Base-by-base conservation (phyloP, 2,888 invertebrate genomes). In the Adela reaumurella region DNA sequence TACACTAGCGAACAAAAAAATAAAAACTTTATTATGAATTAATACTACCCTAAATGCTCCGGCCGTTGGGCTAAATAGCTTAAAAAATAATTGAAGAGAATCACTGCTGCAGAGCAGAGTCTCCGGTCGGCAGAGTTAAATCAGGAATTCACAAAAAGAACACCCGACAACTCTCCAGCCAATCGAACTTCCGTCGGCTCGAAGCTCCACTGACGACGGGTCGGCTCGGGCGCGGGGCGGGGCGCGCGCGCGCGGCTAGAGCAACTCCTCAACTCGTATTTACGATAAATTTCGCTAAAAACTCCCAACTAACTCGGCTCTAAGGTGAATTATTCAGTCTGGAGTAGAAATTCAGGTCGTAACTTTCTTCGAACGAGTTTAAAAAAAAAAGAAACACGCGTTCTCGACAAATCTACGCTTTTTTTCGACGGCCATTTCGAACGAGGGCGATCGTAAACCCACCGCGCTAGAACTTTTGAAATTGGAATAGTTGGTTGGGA, bases 401-500 rank as follows among this genome's bases (percentile, higher is more conserved):
- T 14, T 14, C 35, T 24, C 35, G 35, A 35, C 35, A 14, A 35
- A 35, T 35, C 35, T 8, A 14, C 14, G 35, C 14, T 35, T 24
- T 24, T 35, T 35, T 35, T 35, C 35, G 35, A 14, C 35, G 35
- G 35, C 35, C 35, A 35, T 35, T 35, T 14, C 35, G 14, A 35
- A 35, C 35, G 14, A 35, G 35, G 35, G 6, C 35, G 11, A 35
- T 35, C 35, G 35, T 35, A 35, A 35, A 35, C 35, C 14, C 35
- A 14, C 11, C 3, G n/a, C n/a, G 35, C 35, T 8, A 67, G 67
- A 74, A 74, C 68, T 74, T 74, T 67, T 63, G 58, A 71, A 74
- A 74, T 74, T 73, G 74, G 69, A 74, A 77, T 76, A 76, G 76
- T 77, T 77, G 60, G 55, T 57, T 58, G 65, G 65, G 71, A 69